Evolutionary conservation across 2,797 vertebrate species (phyloP), one percentile per base, ranked within the genome.

Genomic region (Epinephelus coioides): DNA sequence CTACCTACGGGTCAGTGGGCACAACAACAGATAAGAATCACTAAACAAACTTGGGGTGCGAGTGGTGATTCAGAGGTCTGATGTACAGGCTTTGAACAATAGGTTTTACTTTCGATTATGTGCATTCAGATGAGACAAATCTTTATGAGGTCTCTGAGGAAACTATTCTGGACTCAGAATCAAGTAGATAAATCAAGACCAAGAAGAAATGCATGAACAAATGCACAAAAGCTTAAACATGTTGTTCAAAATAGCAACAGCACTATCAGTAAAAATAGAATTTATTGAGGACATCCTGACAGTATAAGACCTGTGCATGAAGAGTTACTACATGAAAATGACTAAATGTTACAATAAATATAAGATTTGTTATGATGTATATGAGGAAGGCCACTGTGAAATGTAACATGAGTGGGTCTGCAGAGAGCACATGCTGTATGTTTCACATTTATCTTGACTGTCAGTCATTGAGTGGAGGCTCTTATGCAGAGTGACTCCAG

Each of bases 401-500:
- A 69, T 49, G 17, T 43, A 56, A 66, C 6, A 63, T 51, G 9
- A 25, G n/a, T 3, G 13, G 2, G 8, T 63, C 17, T 50, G 19
- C 21, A 56, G 15, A 11, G 47, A 43, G 10, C 53, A 51, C 25
- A 73, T 6, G 12, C 18, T 59, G 73, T 18, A 19, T 78, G 82
- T 68, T 72, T 23, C 27, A 2, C n/a, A 54, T 78, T 60, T 53
- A 68, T 79, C 56, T 72, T 64, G 50, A 82, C n/a, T 84, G 54
- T 46, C n/a, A 68, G 78, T 88, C 68, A 62, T 7, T 63, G 71
- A 85, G 63, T 54, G 50, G 53, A 76, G 40, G 73, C 76, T 84
- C 2, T 78, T 73, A 76, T 73, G 63, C 67, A 69, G 64, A 88
- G 54, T 55, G 73, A 82, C 78, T 83, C 54, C 67, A 83, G 62